Percentiles rank a stretch among this genome's conserved stretches.
These are phyloP conservation scores for Atractosteus spatula DNA, from an alignment of 2,113 vertebrate genomes.

Conservation along the genomic window DNA sequence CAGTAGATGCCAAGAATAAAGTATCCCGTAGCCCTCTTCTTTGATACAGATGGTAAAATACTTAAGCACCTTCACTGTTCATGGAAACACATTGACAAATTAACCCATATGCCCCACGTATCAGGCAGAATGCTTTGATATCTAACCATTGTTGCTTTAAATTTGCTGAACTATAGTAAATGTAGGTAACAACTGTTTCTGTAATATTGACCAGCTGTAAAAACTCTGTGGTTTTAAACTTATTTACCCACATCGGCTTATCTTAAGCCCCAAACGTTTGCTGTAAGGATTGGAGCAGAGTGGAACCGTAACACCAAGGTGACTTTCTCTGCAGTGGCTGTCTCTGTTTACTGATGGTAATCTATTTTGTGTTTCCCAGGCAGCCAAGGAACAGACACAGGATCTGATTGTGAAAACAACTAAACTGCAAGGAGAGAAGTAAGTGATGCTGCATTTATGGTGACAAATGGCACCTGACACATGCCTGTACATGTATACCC, in stretches of 20 bases:
- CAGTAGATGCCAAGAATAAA: too few species aligned
- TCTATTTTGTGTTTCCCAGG: constrained; percentile 65
- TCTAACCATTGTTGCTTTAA: too few species aligned
- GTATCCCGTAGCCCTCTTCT: too few species aligned
- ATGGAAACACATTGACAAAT: too few species aligned
- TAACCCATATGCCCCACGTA: too few species aligned
- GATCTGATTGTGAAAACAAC: constrained; percentile 96
- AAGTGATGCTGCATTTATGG: constrained; percentile 43
- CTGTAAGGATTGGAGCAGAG: neutral
- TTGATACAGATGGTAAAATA: too few species aligned
- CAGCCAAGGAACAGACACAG: constrained; percentile 93
- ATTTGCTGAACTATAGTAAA: too few species aligned
- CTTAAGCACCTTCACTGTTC: too few species aligned
- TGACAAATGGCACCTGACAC: too few species aligned
- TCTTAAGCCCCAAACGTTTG: neutral
- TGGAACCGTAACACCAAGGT: neutral
- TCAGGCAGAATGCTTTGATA: too few species aligned
- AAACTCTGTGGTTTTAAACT: neutral
- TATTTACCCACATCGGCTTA: neutral
- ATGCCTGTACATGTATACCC: too few species aligned
- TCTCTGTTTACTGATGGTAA: constrained; percentile 1
- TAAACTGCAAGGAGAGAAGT: constrained; percentile 96
- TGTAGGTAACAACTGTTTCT: too few species aligned
- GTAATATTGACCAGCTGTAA: neutral
- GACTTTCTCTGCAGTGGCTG: neutral